Conservation (phyloP, 2,113 vertebrate genomes). For the Pterocles burchelli region DNA sequence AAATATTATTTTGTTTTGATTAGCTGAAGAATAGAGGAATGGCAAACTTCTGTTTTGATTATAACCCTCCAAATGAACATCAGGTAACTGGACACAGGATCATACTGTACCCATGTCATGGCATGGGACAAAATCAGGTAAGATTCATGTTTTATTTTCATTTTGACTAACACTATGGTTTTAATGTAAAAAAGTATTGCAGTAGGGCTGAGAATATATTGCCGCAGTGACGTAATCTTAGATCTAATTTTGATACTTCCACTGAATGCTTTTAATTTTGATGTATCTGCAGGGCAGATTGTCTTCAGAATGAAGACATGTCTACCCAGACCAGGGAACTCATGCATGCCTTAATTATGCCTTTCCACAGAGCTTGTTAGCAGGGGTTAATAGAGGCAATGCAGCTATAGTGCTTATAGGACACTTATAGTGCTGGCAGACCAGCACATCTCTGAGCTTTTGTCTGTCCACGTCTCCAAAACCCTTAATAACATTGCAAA, state of each 20-base stretch:
- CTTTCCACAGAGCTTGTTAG: neutral
- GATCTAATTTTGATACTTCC: neutral
- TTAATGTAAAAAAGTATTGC: neutral
- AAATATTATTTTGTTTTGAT: conserved; percentile 35
- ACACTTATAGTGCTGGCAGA: too few relatives aligned
- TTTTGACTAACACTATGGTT: neutral
- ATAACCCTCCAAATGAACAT: conserved; percentile 87
- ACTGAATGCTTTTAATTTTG: neutral
- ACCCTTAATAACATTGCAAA: neutral
- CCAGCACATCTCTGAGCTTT: neutral
- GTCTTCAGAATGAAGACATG: neutral
- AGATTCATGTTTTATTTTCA: neutral
- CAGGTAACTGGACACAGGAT: conserved; percentile 80
- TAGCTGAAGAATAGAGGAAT: conserved; percentile 90
- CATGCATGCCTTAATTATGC: neutral
- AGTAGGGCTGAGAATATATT: neutral
- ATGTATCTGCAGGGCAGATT: neutral
- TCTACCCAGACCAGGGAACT: neutral
- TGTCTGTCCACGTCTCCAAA: neutral
- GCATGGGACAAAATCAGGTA: conserved; percentile 98
- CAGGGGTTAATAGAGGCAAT: neutral
- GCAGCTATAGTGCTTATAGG: neutral
- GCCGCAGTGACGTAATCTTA: neutral
- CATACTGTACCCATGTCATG: conserved; percentile 91
- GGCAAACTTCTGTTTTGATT: conserved; percentile 89